phyloP scores from a whole-genome alignment of 2,888 invertebrate genomes.

The Iphiclides podalirius region DNA sequence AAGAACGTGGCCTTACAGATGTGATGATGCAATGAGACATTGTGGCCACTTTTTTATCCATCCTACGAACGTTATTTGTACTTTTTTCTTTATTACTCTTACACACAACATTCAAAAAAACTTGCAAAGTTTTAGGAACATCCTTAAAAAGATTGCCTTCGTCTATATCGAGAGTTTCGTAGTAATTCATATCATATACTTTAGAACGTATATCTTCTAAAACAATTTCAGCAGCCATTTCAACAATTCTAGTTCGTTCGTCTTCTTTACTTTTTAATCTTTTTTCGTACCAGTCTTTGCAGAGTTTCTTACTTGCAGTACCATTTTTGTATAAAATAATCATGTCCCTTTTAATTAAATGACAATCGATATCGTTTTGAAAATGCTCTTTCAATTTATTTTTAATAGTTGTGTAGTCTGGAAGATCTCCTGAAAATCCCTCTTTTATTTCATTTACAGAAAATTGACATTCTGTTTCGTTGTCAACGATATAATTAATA shows the following conservation, averaged over 20 bases:
- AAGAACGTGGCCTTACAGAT: conserved; percentile 38
- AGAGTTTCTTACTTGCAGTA: conserved; percentile 34
- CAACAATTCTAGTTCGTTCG: conserved; percentile 38
- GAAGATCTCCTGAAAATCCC: conserved; percentile 32
- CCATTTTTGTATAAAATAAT: conserved; percentile 36
- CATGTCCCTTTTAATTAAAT: conserved; percentile 33
- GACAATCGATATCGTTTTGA: conserved; percentile 33
- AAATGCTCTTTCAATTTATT: conserved; percentile 34
- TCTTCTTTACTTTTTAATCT: conserved; percentile 28
- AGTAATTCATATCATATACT: conserved; percentile 34
- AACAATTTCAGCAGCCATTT: conserved; percentile 40
- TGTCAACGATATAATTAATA: conserved; percentile 33
- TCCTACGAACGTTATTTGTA: conserved; percentile 24
- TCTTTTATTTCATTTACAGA: conserved; percentile 32
- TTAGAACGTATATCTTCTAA: conserved; percentile 37
- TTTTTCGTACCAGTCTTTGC: conserved; percentile 37
- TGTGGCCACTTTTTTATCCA: conserved; percentile 26
- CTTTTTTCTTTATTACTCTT: conserved; percentile 26
- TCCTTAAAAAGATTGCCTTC: conserved; percentile 32
- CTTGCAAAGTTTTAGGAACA: conserved; percentile 34
- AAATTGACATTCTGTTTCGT: conserved; percentile 33
- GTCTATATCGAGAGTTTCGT: conserved; percentile 32
- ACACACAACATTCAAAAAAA: conserved; percentile 29
- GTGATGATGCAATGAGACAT: conserved; percentile 29
- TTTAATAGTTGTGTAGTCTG: conserved; percentile 30